phyloP scores from a whole-genome alignment of 2,797 vertebrate genomes.

The Dromococcyx pavoninus region DNA sequence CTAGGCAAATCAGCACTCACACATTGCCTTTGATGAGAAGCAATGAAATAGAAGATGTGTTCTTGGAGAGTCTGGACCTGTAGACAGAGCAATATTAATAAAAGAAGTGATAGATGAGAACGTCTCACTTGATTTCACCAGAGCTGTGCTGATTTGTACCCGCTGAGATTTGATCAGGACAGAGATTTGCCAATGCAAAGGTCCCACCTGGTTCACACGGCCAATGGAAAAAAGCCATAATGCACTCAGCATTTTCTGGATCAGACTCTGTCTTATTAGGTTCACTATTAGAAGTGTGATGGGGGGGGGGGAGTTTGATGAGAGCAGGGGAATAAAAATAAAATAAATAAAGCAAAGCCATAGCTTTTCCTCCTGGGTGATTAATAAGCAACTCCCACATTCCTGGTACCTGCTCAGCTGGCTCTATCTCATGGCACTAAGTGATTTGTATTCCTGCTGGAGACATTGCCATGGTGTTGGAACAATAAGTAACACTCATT shows the following conservation, averaged over 20 bases:
- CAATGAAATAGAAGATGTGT: slow-evolving; percentile 24
- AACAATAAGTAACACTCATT: slow-evolving; percentile 36
- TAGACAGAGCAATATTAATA: slow-evolving; percentile 41
- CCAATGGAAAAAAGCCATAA: not conserved
- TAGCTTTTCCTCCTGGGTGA: not conserved
- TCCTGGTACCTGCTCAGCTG: slow-evolving; percentile 54
- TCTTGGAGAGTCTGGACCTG: slow-evolving; percentile 8
- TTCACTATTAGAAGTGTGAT: not conserved
- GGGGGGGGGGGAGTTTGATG: fast-evolving
- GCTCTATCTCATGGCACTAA: not conserved
- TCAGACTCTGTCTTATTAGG: not conserved
- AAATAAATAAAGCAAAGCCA: not conserved
- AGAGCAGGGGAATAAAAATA: not conserved
- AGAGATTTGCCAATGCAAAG: not conserved
- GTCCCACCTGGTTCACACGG: not conserved
- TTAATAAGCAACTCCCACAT: slow-evolving; percentile 9
- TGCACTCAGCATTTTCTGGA: not conserved
- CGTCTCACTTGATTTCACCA: not conserved
- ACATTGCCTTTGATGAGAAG: slow-evolving; percentile 1
- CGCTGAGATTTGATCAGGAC: not conserved
- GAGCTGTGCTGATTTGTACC: not conserved
- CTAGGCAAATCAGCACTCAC: slow-evolving; percentile 40
- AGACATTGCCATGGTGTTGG: slow-evolving; percentile 37
- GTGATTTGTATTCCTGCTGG: slow-evolving; percentile 42
- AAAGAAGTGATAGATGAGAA: slow-evolving; percentile 48